Percentiles rank a stretch among this genome's conserved stretches.
phyloP scores from a whole-genome alignment of 2,113 vertebrate species.

The Phrynosoma platyrhinos region DNA sequence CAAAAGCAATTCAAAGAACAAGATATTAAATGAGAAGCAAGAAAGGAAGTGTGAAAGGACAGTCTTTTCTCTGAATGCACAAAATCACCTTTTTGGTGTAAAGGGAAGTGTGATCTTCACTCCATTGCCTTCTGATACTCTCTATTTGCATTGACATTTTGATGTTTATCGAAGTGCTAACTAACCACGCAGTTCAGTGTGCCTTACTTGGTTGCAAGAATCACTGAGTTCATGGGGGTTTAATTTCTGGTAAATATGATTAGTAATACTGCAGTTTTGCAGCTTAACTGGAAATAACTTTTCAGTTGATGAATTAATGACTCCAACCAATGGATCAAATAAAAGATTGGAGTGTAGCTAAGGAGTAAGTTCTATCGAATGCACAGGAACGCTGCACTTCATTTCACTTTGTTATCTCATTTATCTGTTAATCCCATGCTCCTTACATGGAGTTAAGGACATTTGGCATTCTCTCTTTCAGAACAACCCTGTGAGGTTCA shows the following conservation, averaged over 20 bases:
- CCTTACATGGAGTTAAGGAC: no score
- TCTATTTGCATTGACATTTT: neutral
- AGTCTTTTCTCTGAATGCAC: neutral
- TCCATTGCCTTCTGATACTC: neutral
- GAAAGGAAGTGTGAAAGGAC: conserved; percentile 24
- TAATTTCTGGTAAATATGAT: neutral
- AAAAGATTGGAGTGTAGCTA: neutral
- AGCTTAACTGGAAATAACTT: neutral
- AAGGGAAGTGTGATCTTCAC: neutral
- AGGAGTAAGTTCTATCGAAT: neutral
- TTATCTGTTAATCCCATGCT: no score
- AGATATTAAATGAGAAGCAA: neutral
- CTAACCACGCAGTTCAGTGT: neutral
- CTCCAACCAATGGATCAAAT: no score
- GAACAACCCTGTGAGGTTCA: no score
- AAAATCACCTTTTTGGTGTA: conserved; percentile 34
- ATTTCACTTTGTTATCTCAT: neutral
- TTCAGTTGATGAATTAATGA: no score
- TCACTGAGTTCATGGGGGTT: neutral
- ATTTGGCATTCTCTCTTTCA: no score
- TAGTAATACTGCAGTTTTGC: neutral
- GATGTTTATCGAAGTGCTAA: neutral
- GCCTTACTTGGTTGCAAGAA: neutral
- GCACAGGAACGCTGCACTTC: neutral
- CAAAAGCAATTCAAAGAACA: conserved; percentile 56